Evolutionary conservation across 2,797 vertebrate species (phyloP), one percentile per base, ranked within the genome.

Genomic region (Steatocranus sp.): DNA sequence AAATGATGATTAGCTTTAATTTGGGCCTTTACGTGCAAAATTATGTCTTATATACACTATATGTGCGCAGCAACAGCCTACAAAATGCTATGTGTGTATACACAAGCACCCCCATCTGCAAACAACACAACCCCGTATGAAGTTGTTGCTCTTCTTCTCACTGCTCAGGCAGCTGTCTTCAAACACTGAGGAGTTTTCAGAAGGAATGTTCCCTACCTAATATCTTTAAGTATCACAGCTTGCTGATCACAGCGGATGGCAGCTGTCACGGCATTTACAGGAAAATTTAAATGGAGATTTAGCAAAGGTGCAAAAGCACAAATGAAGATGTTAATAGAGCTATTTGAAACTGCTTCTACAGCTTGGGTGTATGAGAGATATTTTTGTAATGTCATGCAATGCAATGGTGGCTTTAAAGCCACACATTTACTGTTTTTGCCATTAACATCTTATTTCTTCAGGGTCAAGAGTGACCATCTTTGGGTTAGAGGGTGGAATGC

Each of bases 1-100:
- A 83, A 86, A 88, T 87, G 68, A 86, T 82, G 76, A 91, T 93
- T 88, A 75, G 43, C 81, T 91, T 88, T 88, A 56, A 92, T 92
- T 86, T 82, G 82, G 11, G 32, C 75, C 61, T 85, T 73, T 10
- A 8, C 58, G 43, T 23, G 20, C 61, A 81, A 43, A 83, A 81
- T 77, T 54, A 53, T 17, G 38, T 79, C 49, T 78, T 30, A 84
- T 63, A 48, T 78, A 17, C 15, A 15, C 27, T 38, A 15, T 49
- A 43, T 32, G n/a, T 11, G 32, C 56, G 14, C 68, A 48, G 43
- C 43, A 83, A 75, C 79, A 61, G 84, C 46, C 58, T 74, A 81
- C n/a, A 82, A 82, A 63, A 89, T 20, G 12, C 23, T 6, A 34
- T 18, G 5, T 8, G 43, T 61, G 20, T 74, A 78, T 79, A 79